Conservation (phyloP, 2,797 vertebrate genomes). For the Sebastiscus albofasciatus region DNA sequence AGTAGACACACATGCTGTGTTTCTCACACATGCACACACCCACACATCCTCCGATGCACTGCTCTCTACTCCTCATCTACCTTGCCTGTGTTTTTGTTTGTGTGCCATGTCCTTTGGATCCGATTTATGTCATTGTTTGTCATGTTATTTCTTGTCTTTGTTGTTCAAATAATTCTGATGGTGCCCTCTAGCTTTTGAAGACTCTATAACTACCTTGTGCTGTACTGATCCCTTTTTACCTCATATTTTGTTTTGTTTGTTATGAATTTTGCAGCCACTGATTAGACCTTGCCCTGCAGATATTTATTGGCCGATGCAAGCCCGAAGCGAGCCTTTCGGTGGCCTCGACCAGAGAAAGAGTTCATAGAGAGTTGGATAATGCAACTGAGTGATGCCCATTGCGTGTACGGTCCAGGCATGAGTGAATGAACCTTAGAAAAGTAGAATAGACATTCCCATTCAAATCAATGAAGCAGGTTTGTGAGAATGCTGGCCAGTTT, state of each 20-base stretch:
- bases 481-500: not conserved
- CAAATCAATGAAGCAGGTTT: not conserved
- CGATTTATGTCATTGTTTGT: not conserved
- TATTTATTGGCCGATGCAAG: not conserved
- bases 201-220: not conserved
- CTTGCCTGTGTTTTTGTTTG: not conserved
- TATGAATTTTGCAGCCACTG: not conserved
- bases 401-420: not conserved
- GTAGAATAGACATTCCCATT: not conserved
- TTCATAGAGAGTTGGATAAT: not conserved
- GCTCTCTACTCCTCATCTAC: not conserved
- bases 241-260: not conserved
- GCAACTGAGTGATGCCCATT: not conserved
- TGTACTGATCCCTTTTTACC: not conserved
- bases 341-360: conserved; percentile 20
- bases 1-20: not conserved
- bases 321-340: not conserved
- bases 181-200: not conserved
- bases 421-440: not conserved
- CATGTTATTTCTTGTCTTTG: not conserved
- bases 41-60: not conserved
- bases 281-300: conserved; percentile 15
- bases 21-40: not conserved
- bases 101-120: not conserved
- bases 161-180: not conserved